phyloP scores from a whole-genome alignment of 2,113 vertebrate species.

The Meles meles region DNA sequence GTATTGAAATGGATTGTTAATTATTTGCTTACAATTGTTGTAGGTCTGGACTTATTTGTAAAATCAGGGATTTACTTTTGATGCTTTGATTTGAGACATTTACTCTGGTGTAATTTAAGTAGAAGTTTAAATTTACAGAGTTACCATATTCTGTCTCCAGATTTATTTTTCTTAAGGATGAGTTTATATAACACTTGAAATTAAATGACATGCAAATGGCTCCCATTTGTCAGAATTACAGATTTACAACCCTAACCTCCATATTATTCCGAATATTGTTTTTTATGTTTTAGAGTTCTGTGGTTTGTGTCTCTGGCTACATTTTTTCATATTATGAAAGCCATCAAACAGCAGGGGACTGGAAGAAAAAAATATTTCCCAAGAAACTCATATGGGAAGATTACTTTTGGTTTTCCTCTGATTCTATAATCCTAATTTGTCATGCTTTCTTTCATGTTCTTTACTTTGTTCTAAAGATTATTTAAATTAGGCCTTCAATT shows the following conservation, averaged over 20 bases:
- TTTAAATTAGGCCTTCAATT: slow-evolving; percentile 4
- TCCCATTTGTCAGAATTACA: slow-evolving; percentile 30
- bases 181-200: slow-evolving; percentile 29
- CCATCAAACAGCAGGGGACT: neutral
- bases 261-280: slow-evolving; percentile 4
- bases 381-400: neutral
- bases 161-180: neutral
- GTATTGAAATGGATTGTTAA: neutral
- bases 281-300: neutral
- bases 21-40: neutral
- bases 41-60: neutral
- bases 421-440: neutral
- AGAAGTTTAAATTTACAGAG: neutral
- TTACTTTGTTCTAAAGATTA: slow-evolving; percentile 15
- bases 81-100: neutral
- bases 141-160: neutral
- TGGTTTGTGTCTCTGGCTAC: slow-evolving; percentile 19
- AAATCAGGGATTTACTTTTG: neutral
- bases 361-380: neutral
- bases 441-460: neutral
- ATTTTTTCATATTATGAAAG: neutral
- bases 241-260: neutral
- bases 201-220: neutral
- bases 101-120: neutral
- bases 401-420: slow-evolving; percentile 10